phyloP scores from a whole-genome alignment of 2,113 vertebrate genomes.

The Cheirogaleus medius region DNA sequence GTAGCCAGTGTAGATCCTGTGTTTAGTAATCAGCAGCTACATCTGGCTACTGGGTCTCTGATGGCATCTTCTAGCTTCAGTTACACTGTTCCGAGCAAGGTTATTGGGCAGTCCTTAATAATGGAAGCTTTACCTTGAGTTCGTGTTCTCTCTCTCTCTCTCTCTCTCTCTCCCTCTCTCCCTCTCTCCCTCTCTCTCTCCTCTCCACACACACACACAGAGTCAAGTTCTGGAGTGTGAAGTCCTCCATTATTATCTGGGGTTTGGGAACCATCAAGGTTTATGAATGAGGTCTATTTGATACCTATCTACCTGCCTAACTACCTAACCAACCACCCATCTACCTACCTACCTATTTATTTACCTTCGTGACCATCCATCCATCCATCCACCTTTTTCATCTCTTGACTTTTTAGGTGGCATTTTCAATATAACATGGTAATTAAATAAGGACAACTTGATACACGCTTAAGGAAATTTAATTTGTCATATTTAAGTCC shows the following conservation, averaged over 20 bases:
- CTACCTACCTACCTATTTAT: background rate
- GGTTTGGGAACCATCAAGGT: background rate
- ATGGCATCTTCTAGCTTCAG: constrained; percentile 87
- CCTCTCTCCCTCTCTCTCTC: too few species aligned
- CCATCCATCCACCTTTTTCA: background rate
- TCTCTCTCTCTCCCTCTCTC: too few species aligned
- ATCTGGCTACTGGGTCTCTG: constrained; percentile 99
- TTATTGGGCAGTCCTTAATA: constrained; percentile 74
- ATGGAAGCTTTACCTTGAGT: constrained; percentile 80
- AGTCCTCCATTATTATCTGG: background rate
- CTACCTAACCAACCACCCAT: background rate
- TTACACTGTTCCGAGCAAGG: constrained; percentile 74
- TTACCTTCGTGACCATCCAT: background rate
- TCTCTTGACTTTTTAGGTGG: background rate
- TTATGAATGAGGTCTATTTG: constrained; percentile 27
- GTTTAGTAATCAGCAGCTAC: constrained; percentile 97
- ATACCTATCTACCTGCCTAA: background rate
- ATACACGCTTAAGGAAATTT: constrained; percentile 24
- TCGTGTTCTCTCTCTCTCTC: background rate
- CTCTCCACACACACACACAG: background rate
- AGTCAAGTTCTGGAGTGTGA: constrained; percentile 61
- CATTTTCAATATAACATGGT: constrained; percentile 14
- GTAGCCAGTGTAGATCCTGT: constrained; percentile 99
- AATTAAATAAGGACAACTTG: background rate
- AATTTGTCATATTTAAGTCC: background rate